Evolutionary conservation across 2,888 invertebrate species (phyloP).

Genomic region (Drosophila paranaensis): DNA sequence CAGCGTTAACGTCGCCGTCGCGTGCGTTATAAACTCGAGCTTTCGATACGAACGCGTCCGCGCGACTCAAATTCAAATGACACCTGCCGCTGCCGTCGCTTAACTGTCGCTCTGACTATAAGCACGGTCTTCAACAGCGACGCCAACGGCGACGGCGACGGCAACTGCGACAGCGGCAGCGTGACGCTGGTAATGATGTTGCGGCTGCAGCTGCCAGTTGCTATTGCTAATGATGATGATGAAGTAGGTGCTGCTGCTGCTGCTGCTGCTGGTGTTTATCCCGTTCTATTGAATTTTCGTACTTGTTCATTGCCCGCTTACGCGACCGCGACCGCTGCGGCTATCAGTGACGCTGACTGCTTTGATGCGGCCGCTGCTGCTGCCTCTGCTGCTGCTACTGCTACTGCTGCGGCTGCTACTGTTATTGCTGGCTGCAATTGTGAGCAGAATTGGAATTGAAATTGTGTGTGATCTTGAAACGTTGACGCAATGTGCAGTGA

Average conservation of each 20-base stretch:
- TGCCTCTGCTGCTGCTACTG: conserved; percentile 20
- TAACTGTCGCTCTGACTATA: conserved; percentile 64
- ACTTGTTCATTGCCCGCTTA: conserved; percentile 52
- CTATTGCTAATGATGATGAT: conserved; percentile 10
- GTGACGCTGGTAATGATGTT: conserved; percentile 29
- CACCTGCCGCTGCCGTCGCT: conserved; percentile 79
- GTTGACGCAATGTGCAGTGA: conserved; percentile 79
- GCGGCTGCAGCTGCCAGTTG: conserved; percentile 23
- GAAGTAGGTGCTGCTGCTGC: not conserved
- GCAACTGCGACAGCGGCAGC: conserved; percentile 35
- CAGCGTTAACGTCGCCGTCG: conserved; percentile 31
- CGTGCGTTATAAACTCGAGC: conserved; percentile 40
- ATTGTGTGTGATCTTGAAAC: conserved; percentile 75
- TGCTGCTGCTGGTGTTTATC: conserved; percentile 26
- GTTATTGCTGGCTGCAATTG: conserved; percentile 31
- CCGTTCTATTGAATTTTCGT: conserved; percentile 59
- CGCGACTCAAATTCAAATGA: conserved; percentile 75
- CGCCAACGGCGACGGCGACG: conserved; percentile 47
- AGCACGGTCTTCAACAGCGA: conserved; percentile 56
- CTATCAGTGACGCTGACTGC: conserved; percentile 18
- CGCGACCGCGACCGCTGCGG: conserved; percentile 26
- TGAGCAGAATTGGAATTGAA: conserved; percentile 44
- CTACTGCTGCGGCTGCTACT: conserved; percentile 31
- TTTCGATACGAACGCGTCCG: conserved; percentile 53
- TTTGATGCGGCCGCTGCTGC: conserved; percentile 11